Evolutionary conservation across 1,140 invertebrate species (phyloP).

Genomic region (Sesamia nonagrioides): DNA sequence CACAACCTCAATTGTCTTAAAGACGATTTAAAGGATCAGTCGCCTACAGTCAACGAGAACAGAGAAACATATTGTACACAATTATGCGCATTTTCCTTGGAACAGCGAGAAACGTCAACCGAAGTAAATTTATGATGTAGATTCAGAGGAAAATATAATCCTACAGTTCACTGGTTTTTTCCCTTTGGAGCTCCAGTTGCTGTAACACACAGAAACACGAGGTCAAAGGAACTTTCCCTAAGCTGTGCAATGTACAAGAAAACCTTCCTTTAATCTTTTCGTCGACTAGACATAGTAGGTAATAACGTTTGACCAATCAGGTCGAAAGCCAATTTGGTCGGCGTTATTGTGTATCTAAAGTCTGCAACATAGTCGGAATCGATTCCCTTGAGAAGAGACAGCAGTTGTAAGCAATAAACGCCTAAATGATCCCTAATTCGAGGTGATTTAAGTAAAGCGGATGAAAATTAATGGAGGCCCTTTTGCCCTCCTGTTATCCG

Average conservation of each 20-base stretch:
- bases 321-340: constrained; percentile 19
- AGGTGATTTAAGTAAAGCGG: constrained; percentile 61
- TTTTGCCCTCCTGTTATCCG: constrained; percentile 40
- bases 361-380: constrained; percentile 23
- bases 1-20: not conserved
- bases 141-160: constrained; percentile 24
- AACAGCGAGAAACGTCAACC: not conserved
- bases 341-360: constrained; percentile 20
- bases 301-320: constrained; percentile 29
- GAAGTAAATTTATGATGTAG: constrained; percentile 10
- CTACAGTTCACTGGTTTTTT: constrained; percentile 13
- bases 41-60: too few species aligned
- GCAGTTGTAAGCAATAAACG: constrained; percentile 54
- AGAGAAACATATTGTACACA: too few species aligned
- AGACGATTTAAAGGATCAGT: too few species aligned
- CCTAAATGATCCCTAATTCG: constrained; percentile 62
- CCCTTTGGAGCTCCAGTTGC: constrained; percentile 8
- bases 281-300: constrained; percentile 18
- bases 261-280: constrained; percentile 3
- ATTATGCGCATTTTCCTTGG: not conserved
- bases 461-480: constrained; percentile 63
- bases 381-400: constrained; percentile 13
- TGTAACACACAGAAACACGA: constrained; percentile 24
- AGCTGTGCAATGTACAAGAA: constrained; percentile 12
- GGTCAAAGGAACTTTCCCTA: constrained; percentile 21